Percentiles rank a stretch among this genome's conserved stretches.
Conservation (phyloP, 2,888 invertebrate species). For the Bellardia bayeri region DNA sequence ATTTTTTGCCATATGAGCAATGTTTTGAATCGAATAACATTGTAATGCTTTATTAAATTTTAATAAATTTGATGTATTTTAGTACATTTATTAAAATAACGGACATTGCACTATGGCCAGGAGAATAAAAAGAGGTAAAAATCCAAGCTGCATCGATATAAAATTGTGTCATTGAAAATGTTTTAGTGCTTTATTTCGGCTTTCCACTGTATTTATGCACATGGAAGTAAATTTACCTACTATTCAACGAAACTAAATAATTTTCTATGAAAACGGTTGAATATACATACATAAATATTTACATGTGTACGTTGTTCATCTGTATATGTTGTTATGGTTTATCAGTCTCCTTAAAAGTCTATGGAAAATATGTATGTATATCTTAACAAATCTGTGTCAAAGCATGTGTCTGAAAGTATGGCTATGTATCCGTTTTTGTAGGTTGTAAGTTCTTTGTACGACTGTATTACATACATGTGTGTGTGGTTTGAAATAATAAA, state of each 20-base stretch:
- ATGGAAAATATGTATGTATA: neutral
- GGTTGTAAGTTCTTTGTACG: neutral
- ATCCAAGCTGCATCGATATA: neutral
- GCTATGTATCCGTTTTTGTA: neutral
- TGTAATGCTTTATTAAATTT: no score
- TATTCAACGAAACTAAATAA: neutral
- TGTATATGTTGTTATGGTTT: slow-evolving; percentile 23
- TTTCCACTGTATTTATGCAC: neutral
- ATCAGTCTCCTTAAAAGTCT: slow-evolving; percentile 24
- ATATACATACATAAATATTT: neutral
- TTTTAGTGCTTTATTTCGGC: no score
- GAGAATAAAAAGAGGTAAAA: no score
- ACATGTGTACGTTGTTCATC: neutral
- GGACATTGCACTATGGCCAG: no score
- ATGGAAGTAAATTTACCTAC: neutral
- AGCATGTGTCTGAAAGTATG: neutral
- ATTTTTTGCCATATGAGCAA: no score
- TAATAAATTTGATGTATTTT: no score
- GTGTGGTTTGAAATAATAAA: slow-evolving; percentile 68
- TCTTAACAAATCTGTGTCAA: slow-evolving; percentile 19
- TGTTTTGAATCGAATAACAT: no score
- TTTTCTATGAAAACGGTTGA: slow-evolving; percentile 24
- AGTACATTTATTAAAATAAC: no score
- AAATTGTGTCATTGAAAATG: neutral
- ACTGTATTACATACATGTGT: slow-evolving; percentile 39